A percentile compares a stretch with the other conserved stretches of the same genome.
phyloP scores from a whole-genome alignment of 53 echinoderm and acorn worm genomes.

The Echinarachnius parma region DNA sequence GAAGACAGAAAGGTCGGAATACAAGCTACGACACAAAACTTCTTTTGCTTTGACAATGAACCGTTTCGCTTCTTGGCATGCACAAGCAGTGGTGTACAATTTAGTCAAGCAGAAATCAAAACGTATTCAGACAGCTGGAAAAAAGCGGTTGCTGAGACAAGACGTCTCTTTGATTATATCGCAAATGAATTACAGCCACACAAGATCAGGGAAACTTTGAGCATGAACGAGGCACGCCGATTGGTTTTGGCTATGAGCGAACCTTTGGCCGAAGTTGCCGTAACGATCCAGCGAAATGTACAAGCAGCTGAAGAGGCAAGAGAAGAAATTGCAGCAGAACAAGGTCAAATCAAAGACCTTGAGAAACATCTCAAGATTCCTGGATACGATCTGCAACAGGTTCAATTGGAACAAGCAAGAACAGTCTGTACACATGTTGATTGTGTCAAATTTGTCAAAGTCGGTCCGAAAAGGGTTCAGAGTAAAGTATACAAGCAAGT shows the following conservation, averaged over 20 bases:
- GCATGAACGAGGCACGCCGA: slow-evolving; percentile 2
- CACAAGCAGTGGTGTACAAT: slow-evolving; percentile 1
- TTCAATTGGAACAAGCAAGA: too few relatives aligned
- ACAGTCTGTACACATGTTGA: too few relatives aligned
- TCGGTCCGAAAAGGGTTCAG: background rate
- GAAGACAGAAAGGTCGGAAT: slow-evolving; percentile 2
- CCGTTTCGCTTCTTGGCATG: slow-evolving; percentile 34
- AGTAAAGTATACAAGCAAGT: background rate
- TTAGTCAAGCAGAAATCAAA: too few relatives aligned
- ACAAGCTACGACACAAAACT: slow-evolving; percentile 8
- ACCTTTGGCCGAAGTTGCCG: background rate
- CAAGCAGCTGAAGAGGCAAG: background rate
- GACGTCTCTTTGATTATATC: too few relatives aligned
- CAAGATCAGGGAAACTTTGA: background rate
- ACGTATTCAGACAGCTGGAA: too few relatives aligned
- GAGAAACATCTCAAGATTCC: too few relatives aligned
- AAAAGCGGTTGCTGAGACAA: too few relatives aligned
- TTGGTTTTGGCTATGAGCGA: background rate
- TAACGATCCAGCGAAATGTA: background rate
- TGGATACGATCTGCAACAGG: too few relatives aligned
- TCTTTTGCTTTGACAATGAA: slow-evolving; percentile 36
- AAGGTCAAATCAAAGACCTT: too few relatives aligned
- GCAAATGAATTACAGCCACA: background rate
- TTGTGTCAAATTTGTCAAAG: too few relatives aligned
- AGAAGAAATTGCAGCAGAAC: too few relatives aligned